phyloP scores from a whole-genome alignment of 2,888 invertebrate species.

The Yponomeuta cagnagella region DNA sequence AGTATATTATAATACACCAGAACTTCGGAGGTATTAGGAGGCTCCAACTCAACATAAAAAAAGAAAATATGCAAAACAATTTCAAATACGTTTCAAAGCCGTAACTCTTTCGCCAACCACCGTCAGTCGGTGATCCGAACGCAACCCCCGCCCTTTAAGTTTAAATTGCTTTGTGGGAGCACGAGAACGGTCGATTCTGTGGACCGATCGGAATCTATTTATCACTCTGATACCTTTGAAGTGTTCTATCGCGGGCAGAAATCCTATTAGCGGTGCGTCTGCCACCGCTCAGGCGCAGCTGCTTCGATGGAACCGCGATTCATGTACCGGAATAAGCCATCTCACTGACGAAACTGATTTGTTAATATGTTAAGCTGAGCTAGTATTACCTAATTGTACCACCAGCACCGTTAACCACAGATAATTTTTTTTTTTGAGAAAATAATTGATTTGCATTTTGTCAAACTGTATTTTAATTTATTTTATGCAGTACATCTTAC shows the following conservation, averaged over 20 bases:
- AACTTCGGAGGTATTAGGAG: neutral
- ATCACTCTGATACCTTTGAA: neutral
- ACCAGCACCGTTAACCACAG: too few relatives aligned
- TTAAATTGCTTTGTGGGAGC: constrained; percentile 41
- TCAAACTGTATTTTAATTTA: too few relatives aligned
- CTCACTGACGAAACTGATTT: too few relatives aligned
- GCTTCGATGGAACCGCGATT: too few relatives aligned
- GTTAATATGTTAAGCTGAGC: too few relatives aligned
- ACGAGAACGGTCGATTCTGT: constrained; percentile 13
- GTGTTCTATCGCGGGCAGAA: neutral
- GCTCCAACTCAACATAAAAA: neutral
- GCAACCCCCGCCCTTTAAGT: constrained; percentile 23
- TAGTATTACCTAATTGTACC: too few relatives aligned
- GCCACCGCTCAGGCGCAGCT: too few relatives aligned
- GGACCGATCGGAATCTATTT: neutral
- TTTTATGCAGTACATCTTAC: too few relatives aligned
- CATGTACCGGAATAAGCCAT: too few relatives aligned
- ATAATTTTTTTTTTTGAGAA: too few relatives aligned
- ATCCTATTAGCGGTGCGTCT: too few relatives aligned
- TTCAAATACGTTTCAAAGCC: neutral
- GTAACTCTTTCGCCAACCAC: neutral
- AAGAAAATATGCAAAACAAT: neutral
- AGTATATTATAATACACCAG: neutral
- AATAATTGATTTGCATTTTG: too few relatives aligned
- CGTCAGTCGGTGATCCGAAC: neutral